Conservation (phyloP, 37 sponge, comb jelly and placozoan species). For the Beroe forskalii region DNA sequence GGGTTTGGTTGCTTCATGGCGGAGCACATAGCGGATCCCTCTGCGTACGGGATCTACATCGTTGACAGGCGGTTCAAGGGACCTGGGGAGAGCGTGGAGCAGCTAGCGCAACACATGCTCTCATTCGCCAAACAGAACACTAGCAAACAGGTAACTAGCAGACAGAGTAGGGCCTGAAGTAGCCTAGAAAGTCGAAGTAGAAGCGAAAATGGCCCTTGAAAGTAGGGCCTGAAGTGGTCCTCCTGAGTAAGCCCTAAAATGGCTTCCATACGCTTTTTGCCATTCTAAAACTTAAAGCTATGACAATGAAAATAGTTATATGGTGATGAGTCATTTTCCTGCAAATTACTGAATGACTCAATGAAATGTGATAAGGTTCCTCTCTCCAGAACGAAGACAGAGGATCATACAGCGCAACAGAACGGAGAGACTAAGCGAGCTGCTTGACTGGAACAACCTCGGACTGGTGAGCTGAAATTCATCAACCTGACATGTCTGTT, state of each 20-base stretch:
- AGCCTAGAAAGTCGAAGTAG: too few species aligned
- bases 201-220: too few species aligned
- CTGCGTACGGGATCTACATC: constrained; percentile 96
- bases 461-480: too few species aligned
- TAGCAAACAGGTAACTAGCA: not conserved
- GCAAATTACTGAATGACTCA: too few species aligned
- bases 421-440: constrained; percentile 93
- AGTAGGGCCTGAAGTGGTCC: too few species aligned
- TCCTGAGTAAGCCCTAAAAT: too few species aligned
- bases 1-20: constrained; percentile 98
- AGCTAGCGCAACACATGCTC: constrained; percentile 71
- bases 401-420: constrained; percentile 95
- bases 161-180: not conserved
- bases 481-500: constrained; percentile 55
- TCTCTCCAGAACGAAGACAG: too few species aligned
- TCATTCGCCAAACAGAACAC: constrained; percentile 20
- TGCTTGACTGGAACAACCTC: constrained; percentile 90
- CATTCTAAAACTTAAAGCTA: too few species aligned
- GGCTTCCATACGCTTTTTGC: too few species aligned
- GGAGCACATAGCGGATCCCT: constrained; percentile 87
- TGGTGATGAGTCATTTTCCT: too few species aligned
- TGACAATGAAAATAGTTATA: too few species aligned
- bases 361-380: too few species aligned
- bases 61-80: constrained; percentile 84
- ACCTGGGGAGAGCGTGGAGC: constrained; percentile 83